Percentiles rank a stretch among this genome's conserved stretches.
These are phyloP conservation scores for Eucera pruinosa DNA, from an alignment of 2,888 invertebrate species.

Conservation along the genomic window DNA sequence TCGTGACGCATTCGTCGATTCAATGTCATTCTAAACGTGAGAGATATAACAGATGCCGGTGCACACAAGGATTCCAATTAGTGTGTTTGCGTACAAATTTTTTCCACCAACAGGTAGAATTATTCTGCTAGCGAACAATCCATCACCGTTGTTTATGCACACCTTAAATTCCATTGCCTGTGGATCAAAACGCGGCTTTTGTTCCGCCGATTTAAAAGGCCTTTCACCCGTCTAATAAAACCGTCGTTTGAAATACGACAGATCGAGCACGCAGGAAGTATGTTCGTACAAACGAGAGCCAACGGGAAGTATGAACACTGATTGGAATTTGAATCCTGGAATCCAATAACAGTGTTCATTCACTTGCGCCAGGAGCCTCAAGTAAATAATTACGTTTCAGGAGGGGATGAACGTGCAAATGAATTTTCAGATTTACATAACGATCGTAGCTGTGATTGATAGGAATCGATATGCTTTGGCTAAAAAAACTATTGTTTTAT, in stretches of 20 bases:
- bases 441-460: not conserved
- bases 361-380: conserved; percentile 21
- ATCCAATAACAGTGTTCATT: conserved; percentile 50
- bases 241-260: conserved; percentile 72
- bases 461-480: not conserved
- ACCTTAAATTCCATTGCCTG: conserved; percentile 70
- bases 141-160: conserved; percentile 69
- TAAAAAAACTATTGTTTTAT: too few relatives aligned
- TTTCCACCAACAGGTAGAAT: conserved; percentile 59
- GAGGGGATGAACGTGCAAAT: conserved; percentile 1
- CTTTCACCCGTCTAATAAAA: conserved; percentile 67
- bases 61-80: not conserved
- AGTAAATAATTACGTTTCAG: conserved; percentile 48
- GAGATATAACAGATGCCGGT: conserved; percentile 16
- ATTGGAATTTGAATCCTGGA: conserved; percentile 57
- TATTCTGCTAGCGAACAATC: conserved; percentile 38
- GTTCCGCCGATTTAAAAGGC: conserved; percentile 68
- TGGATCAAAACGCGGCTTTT: conserved; percentile 65
- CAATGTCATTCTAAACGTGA: conserved; percentile 23
- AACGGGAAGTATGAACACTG: conserved; percentile 43
- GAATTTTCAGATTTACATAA: conserved; percentile 36
- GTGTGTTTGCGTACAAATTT: conserved; percentile 41
- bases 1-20: not conserved
- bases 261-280: conserved; percentile 60
- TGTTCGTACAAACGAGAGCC: conserved; percentile 43